Evolutionary conservation across 92 coral and sea anemone genomes (phyloP), one percentile per base, ranked within the genome.

Genomic region (Palythoa grandis): DNA sequence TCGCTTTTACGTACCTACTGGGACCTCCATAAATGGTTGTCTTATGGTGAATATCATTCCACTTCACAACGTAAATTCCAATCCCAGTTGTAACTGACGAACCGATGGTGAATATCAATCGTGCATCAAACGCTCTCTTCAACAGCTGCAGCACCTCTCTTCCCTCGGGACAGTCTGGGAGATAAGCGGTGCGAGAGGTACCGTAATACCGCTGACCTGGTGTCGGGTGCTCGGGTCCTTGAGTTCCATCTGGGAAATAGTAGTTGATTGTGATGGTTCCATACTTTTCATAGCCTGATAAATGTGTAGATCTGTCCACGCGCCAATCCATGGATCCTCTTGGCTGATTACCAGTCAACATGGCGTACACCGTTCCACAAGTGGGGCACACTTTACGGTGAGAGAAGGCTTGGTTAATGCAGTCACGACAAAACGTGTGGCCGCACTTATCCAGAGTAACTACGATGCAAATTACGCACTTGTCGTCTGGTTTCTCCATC

Each of bases 131-230:
- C 24, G 97, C 97, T 63, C 63, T 91, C 47, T 39, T 89, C 57
- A 93, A 77, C 60, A 93, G 93, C 75, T 72, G 52, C 24, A 91
- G 70, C 29, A 93, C 94, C 50, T 93, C 88, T 60, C 74, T 86
- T 11, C 96, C 94, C 70, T 91, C 93, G 57, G 88, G 76, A 52
- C 82, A 79, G 57, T 93, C 92, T 15, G 97, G 97, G 37, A 93
- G 57, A 66, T 80, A 93, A 0, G 93, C 94, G 19, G 69, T 65
- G 20, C 93, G 90, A 15, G 68, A 50, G 1, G 89, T 87, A 8
- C 97, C 93, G 22, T 4, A 0, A 80, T 93, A 93, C 14, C 61
- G 78, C 47, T 89, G 79, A 19, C 97, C 97, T 13, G 97, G 97
- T 1, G 87, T 84, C 25, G 97, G 97, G 67, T 93, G 97, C 1